Evolutionary conservation across 2,888 invertebrate species (phyloP).

Genomic region (Zygothrica quintamaculata): DNA sequence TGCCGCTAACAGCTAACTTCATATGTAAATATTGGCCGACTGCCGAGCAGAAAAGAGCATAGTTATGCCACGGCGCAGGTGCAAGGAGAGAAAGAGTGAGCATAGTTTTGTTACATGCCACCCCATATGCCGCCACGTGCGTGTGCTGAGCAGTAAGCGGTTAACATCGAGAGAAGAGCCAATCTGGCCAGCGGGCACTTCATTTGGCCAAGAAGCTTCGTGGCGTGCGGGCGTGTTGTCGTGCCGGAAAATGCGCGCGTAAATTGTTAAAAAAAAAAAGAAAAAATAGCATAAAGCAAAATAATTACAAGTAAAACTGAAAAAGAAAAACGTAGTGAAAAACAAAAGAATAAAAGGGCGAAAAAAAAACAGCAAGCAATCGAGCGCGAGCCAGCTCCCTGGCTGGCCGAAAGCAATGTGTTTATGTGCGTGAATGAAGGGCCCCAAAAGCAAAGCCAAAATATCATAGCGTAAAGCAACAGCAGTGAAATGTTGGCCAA

Average conservation of each 20-base stretch:
- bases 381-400: constrained; percentile 32
- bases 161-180: constrained; percentile 33
- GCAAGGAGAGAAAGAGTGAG: constrained; percentile 35
- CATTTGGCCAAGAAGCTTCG: constrained; percentile 83
- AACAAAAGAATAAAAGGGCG: too few species aligned
- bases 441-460: constrained; percentile 25
- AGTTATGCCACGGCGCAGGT: constrained; percentile 33
- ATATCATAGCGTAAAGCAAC: constrained; percentile 12
- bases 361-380: constrained; percentile 38
- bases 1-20: constrained; percentile 65
- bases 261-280: constrained; percentile 61
- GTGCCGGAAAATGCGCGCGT: constrained; percentile 75
- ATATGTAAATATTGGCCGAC: constrained; percentile 72
- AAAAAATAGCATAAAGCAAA: constrained; percentile 32
- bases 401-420: constrained; percentile 48
- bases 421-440: constrained; percentile 49
- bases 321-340: constrained; percentile 13
- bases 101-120: constrained; percentile 1
- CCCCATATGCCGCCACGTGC: constrained; percentile 45
- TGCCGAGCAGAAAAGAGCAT: constrained; percentile 11
- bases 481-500: constrained; percentile 57
- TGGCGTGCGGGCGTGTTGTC: constrained; percentile 82
- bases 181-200: constrained; percentile 75
- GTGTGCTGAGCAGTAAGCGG: constrained; percentile 19
- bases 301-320: constrained; percentile 27